Percentiles rank a stretch among this genome's conserved stretches.
Conservation (phyloP, 2,888 invertebrate genomes). For the Lasioglossum morio region DNA sequence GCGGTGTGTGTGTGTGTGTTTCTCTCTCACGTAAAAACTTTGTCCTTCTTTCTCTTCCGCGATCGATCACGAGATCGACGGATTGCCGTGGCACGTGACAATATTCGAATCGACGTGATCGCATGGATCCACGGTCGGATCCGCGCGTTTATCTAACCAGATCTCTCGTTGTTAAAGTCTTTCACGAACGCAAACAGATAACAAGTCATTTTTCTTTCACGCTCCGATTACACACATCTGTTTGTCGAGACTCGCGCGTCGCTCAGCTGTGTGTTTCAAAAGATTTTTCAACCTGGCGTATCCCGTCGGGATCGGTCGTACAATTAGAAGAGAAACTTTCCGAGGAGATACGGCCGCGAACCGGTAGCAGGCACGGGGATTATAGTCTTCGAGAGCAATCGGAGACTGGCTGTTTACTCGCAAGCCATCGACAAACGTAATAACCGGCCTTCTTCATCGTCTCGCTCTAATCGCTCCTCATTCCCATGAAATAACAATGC, state of each 20-base stretch:
- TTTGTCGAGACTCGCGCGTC: not conserved
- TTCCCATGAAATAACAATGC: not conserved
- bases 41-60: not conserved
- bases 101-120: slow-evolving; percentile 8
- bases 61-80: slow-evolving; percentile 29
- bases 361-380: not conserved
- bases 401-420: not conserved
- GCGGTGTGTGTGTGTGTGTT: not conserved
- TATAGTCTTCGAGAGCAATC: slow-evolving; percentile 3
- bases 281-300: not conserved
- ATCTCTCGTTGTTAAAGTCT: slow-evolving; percentile 12
- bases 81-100: slow-evolving; percentile 15
- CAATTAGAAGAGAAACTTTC: not conserved
- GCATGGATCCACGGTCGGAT: not conserved
- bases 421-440: not conserved
- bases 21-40: not conserved
- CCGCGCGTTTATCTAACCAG: slow-evolving; percentile 11
- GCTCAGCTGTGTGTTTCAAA: not conserved
- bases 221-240: not conserved
- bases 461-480: not conserved
- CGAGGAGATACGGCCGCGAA: not conserved
- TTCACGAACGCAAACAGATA: slow-evolving; percentile 14
- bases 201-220: slow-evolving; percentile 8
- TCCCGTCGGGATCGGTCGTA: not conserved
- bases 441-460: not conserved